Evolutionary conservation across 2,113 vertebrate genomes (phyloP).

Genomic region (Hippocampus barbouri): DNA sequence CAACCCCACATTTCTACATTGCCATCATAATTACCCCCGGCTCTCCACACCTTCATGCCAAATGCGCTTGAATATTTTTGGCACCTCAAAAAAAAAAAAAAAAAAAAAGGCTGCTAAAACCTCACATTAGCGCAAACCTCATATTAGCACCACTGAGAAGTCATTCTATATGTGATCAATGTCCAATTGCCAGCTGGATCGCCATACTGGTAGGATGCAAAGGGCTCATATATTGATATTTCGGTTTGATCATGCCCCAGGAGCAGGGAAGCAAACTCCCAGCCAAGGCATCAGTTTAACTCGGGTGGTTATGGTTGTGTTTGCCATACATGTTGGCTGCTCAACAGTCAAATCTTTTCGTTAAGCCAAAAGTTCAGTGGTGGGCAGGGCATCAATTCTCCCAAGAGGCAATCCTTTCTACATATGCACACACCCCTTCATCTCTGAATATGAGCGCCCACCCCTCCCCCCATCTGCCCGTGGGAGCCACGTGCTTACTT

Average conservation of each 20-base stretch:
- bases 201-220: slow-evolving; percentile 24
- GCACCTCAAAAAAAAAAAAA: slow-evolving; percentile 41
- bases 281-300: slow-evolving; percentile 48
- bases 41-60: slow-evolving; percentile 34
- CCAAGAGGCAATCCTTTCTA: slow-evolving; percentile 39
- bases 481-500: slow-evolving; percentile 31
- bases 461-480: too few relatives aligned
- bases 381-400: slow-evolving; percentile 35
- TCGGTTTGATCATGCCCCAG: slow-evolving; percentile 53
- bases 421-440: slow-evolving; percentile 37
- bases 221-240: slow-evolving; percentile 17
- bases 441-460: slow-evolving; percentile 45
- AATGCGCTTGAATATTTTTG: slow-evolving; percentile 63
- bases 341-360: slow-evolving; percentile 25
- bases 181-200: slow-evolving; percentile 20
- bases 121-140: slow-evolving; percentile 54
- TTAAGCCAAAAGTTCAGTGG: slow-evolving; percentile 41
- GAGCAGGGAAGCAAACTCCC: slow-evolving; percentile 32
- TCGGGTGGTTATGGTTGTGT: slow-evolving; percentile 49
- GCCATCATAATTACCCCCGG: slow-evolving; percentile 63
- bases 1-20: not conserved
- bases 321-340: slow-evolving; percentile 47
- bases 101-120: slow-evolving; percentile 53
- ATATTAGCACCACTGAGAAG: slow-evolving; percentile 50
- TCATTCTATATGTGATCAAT: slow-evolving; percentile 26